These are phyloP conservation scores for Indri indri DNA, from an alignment of 2,113 vertebrate species.

Conservation along the genomic window DNA sequence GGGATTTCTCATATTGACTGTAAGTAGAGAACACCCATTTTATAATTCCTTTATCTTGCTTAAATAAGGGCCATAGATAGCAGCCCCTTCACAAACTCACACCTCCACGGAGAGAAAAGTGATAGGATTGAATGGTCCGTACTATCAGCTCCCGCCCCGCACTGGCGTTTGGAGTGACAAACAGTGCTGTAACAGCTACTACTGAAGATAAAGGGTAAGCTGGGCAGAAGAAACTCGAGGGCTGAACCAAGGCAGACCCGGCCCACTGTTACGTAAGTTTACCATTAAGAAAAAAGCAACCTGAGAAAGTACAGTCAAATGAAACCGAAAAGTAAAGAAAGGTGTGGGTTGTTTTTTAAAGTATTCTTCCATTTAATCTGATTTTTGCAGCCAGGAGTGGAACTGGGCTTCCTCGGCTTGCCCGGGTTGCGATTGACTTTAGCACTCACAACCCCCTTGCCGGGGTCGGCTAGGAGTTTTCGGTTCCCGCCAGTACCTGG, in stretches of 20 bases:
- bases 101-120: conserved; percentile 78
- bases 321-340: conserved; percentile 25
- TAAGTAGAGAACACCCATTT: conserved; percentile 76
- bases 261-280: not conserved
- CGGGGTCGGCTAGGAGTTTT: too few species aligned
- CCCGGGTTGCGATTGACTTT: too few species aligned
- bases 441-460: too few species aligned
- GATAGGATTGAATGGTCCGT: conserved; percentile 65
- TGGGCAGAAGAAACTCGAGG: not conserved
- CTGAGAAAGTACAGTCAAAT: not conserved
- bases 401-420: not conserved
- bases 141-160: conserved; percentile 73
- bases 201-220: conserved; percentile 72
- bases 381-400: not conserved
- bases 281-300: not conserved
- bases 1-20: conserved; percentile 80
- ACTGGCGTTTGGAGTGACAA: conserved; percentile 83
- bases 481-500: not conserved
- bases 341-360: not conserved
- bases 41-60: conserved; percentile 85
- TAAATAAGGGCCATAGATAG: conserved; percentile 78
- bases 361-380: not conserved
- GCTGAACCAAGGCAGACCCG: not conserved
- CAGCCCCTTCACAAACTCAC: conserved; percentile 70
- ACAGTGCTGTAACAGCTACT: conserved; percentile 82